phyloP scores from a whole-genome alignment of 2,888 invertebrate genomes.

The Unio delphinus region DNA sequence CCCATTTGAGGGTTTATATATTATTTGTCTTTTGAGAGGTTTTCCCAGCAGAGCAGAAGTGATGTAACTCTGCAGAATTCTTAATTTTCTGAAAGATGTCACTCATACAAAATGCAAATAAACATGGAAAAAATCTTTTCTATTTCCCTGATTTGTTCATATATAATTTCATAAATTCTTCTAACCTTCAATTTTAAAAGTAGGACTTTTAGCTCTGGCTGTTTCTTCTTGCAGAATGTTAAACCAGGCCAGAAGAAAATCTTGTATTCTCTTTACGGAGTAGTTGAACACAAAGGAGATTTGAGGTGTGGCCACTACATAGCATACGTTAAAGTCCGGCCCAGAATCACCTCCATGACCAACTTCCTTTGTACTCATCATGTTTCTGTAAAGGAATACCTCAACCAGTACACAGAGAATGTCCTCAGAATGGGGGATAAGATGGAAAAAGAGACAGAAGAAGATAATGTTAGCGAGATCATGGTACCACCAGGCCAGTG shows the following conservation, averaged over 20 bases:
- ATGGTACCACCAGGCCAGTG: constrained; percentile 80
- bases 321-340: constrained; percentile 89
- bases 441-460: constrained; percentile 24
- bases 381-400: constrained; percentile 45
- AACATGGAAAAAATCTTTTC: too few relatives aligned
- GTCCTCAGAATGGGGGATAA: constrained; percentile 24
- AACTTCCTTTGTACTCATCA: constrained; percentile 50
- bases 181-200: too few relatives aligned
- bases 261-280: constrained; percentile 91
- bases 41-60: too few relatives aligned
- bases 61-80: too few relatives aligned
- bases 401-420: constrained; percentile 44
- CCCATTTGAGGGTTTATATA: too few relatives aligned
- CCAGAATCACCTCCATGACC: constrained; percentile 45
- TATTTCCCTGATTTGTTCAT: too few relatives aligned
- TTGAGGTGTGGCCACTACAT: constrained; percentile 93
- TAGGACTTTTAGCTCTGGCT: neutral
- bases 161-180: too few relatives aligned
- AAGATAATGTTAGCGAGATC: constrained; percentile 48
- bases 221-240: constrained; percentile 58
- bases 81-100: too few relatives aligned
- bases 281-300: constrained; percentile 94
- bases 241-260: constrained; percentile 78
- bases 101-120: too few relatives aligned
- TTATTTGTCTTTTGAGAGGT: too few relatives aligned